Base-by-base conservation (phyloP, 2,888 invertebrate species). In the Minunthozetes semirufus region DNA sequence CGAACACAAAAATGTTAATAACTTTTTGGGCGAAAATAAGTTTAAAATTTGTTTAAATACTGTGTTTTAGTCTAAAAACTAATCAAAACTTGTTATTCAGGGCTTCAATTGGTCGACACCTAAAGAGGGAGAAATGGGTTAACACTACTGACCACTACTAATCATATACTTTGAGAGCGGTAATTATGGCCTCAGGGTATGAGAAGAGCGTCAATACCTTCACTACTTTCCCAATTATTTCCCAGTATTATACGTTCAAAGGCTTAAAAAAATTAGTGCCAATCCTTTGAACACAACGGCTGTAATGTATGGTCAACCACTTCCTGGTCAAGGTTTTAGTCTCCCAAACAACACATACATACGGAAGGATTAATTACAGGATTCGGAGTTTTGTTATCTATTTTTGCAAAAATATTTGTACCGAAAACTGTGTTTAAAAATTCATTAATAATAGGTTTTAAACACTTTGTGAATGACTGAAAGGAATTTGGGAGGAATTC, bases 251-350 rank as follows among this genome's bases (percentile, higher is more conserved):
- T 9, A 1, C 27, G 27, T 17, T 25, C 61, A 61, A 29, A 29
- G 15, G 27, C 13, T 61, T 9, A n/a, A 27, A 11, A 27, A 15
- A 27, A 29, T 27, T n/a, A 13, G 27, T 29, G 27, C 61, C 15
- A 29, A 61, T 19, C 11, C 27, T 61, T 1, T 25, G 19, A 27
- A 11, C n/a, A n/a, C 2, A 8, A 8, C 8, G 1, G 2, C 8
- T 53, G 61, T 27, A 27, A 27, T 61, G 61, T 61, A 27, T 61
- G 29, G 61, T 61, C 29, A 29, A 27, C n/a, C 17, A 61, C 27
- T 61, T 61, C 61, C 61, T 61, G 61, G 61, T 61, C 61, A 61
- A 61, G 19, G 27, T 17, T 8, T 61, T 1, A 5, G 53, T 53
- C 53, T 2, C 1, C 1, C 8, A 27, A 2, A 61, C 2, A 27